A percentile compares a stretch with the other conserved stretches of the same genome.
Evolutionary conservation across 2,797 vertebrate species (phyloP).

Genomic region (Acestrorhynchus altus): DNA sequence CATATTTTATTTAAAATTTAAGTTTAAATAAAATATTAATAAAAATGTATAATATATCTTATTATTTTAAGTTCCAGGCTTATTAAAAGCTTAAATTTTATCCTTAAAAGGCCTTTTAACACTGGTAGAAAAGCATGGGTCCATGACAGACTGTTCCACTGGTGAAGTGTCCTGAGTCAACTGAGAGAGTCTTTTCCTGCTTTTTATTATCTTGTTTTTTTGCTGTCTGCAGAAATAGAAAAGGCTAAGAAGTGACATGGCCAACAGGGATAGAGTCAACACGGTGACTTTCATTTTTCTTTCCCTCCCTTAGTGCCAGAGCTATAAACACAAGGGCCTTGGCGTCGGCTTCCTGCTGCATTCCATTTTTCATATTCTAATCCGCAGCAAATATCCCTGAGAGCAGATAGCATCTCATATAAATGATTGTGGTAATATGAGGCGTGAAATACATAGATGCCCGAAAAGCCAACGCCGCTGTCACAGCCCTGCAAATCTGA

Average conservation of each 20-base stretch:
- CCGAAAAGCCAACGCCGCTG: constrained; percentile 19
- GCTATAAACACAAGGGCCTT: constrained; percentile 29
- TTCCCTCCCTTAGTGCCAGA: background rate
- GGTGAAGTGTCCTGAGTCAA: background rate
- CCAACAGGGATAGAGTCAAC: constrained; percentile 3
- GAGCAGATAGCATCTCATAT: constrained; percentile 43
- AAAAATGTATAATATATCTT: too few species aligned
- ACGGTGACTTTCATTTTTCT: constrained; percentile 24
- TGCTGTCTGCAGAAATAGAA: constrained; percentile 2
- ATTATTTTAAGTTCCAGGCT: too few species aligned
- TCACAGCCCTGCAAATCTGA: constrained; percentile 20
- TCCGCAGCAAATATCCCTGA: constrained; percentile 40
- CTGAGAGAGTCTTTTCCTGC: background rate
- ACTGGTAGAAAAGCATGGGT: background rate
- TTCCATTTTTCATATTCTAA: constrained; percentile 45
- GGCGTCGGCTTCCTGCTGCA: constrained; percentile 27
- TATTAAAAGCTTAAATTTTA: too few species aligned
- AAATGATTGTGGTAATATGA: constrained; percentile 43
- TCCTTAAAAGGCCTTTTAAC: too few species aligned
- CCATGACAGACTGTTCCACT: background rate
- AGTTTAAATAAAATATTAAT: too few species aligned
- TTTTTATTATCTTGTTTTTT: constrained; percentile 14
- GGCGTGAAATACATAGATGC: constrained; percentile 17
- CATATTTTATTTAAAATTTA: too few species aligned
- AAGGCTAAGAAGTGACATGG: constrained; percentile 16